Evolutionary conservation across 2,888 invertebrate species (phyloP).

Genomic region (Pyrochroa serraticornis): DNA sequence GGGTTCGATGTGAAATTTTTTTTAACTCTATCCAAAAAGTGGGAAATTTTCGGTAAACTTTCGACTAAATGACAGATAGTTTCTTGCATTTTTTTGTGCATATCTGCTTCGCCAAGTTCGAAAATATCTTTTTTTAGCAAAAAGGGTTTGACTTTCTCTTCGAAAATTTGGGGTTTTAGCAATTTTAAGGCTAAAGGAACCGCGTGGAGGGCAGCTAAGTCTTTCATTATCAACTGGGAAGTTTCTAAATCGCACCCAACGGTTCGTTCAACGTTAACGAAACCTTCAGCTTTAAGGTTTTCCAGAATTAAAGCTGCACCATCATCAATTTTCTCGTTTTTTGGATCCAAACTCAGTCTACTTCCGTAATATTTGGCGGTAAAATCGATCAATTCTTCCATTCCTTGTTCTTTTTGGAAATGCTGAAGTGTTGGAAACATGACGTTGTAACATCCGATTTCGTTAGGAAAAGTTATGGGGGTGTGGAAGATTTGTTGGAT

Average conservation of each 20-base stretch:
- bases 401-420: conserved; percentile 57
- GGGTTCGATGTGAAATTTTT: conserved; percentile 8
- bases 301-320: conserved; percentile 62
- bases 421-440: conserved; percentile 57
- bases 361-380: conserved; percentile 38
- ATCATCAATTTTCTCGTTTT: conserved; percentile 54
- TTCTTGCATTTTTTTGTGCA: neutral
- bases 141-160: conserved; percentile 45
- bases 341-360: conserved; percentile 33
- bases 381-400: conserved; percentile 52
- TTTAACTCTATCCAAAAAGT: neutral
- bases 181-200: conserved; percentile 60
- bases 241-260: conserved; percentile 58
- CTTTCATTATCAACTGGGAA: conserved; percentile 53
- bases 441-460: conserved; percentile 60
- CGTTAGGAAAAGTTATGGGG: conserved; percentile 60
- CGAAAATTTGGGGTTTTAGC: conserved; percentile 51
- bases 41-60: neutral
- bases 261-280: conserved; percentile 55
- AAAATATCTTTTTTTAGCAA: conserved; percentile 1
- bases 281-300: conserved; percentile 59
- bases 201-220: conserved; percentile 62
- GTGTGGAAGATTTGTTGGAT: conserved; percentile 58
- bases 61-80: neutral
- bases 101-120: neutral